Evolutionary conservation across 2,113 vertebrate genomes (phyloP).

Genomic region (Caretta caretta): DNA sequence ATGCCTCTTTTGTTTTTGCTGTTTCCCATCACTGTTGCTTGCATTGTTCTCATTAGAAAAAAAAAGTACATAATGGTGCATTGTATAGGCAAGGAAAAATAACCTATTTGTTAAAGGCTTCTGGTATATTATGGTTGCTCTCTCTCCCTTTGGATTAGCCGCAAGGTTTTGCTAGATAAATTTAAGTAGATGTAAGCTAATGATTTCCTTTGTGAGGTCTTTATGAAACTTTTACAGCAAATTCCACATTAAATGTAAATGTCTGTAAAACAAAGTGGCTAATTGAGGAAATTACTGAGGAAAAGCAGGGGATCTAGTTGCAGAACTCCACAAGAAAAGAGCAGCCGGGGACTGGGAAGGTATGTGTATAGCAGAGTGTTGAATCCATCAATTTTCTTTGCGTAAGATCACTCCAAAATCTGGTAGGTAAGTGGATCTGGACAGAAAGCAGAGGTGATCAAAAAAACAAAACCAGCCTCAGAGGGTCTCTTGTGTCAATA

Average conservation of each 20-base stretch:
- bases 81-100: slow-evolving; percentile 78
- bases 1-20: slow-evolving; percentile 76
- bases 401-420: rapidly evolving
- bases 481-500: rapidly evolving
- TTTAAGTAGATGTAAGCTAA: neutral
- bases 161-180: slow-evolving; percentile 33
- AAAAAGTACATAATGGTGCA: slow-evolving; percentile 74
- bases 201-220: slow-evolving; percentile 37
- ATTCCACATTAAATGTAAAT: neutral
- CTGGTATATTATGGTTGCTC: slow-evolving; percentile 2
- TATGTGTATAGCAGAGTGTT: neutral
- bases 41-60: slow-evolving; percentile 65
- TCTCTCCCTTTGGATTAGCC: slow-evolving; percentile 42
- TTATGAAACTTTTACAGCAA: slow-evolving; percentile 5
- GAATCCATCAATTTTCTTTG: neutral
- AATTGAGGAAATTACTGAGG: slow-evolving; percentile 31
- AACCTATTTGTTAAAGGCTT: slow-evolving; percentile 69
- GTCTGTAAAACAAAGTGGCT: slow-evolving; percentile 44
- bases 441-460: rapidly evolving
- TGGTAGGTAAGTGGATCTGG: neutral
- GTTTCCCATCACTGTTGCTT: slow-evolving; percentile 71
- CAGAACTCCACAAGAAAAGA: neutral
- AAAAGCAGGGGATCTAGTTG: neutral
- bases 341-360: neutral
- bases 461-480: rapidly evolving